Evolutionary conservation across 2,113 vertebrate species (phyloP), one percentile per base, ranked within the genome.

Genomic region (Passer montanus): DNA sequence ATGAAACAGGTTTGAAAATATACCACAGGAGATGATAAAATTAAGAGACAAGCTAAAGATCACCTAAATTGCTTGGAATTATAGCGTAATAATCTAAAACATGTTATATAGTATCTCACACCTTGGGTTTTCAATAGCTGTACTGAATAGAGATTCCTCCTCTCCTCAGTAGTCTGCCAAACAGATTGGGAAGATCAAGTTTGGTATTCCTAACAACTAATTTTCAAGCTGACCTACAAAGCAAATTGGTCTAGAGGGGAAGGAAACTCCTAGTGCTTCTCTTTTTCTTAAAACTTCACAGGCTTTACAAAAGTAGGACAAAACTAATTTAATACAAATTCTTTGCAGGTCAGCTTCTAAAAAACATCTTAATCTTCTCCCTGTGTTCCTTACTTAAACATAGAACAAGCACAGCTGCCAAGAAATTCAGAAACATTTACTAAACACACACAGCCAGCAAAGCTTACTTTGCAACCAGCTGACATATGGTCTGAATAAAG

Each of bases 11-110:
- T n/a, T 78, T 83, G 31, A 79, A 91, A 87, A 67, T 44, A 26
- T 0, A 73, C 4, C 4, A 6, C 14, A 10, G 20, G 3, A 73
- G 26, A 15, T 46, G 1, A 18, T 35, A 47, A 12, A 21, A 55
- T 47, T 55, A 55, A 55, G 17, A 75, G 5, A 30, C 15, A 39
- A 47, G 27, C 13, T 50, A 44, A 69, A 56, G 15, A n/a, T 49
- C 17, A 69, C 22, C 18, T 67, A 63, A 72, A 67, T 56, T 83
- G 1, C 14, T 43, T 53, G 15, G 4, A 4, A 37, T 78, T 50
- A 28, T 9, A 46, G 9, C 13, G 12, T 21, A 26, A 55, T 50
- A 26, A 67, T 56, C 15, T 63, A 41, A 82, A 72, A 2, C 0
- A 1, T 43, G 3, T 56, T 52, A 33, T 27, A 31, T 31, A 24